Evolutionary conservation across 2,888 invertebrate species (phyloP), one percentile per base, ranked within the genome.

Genomic region (Pristionchus entomophagus): DNA sequence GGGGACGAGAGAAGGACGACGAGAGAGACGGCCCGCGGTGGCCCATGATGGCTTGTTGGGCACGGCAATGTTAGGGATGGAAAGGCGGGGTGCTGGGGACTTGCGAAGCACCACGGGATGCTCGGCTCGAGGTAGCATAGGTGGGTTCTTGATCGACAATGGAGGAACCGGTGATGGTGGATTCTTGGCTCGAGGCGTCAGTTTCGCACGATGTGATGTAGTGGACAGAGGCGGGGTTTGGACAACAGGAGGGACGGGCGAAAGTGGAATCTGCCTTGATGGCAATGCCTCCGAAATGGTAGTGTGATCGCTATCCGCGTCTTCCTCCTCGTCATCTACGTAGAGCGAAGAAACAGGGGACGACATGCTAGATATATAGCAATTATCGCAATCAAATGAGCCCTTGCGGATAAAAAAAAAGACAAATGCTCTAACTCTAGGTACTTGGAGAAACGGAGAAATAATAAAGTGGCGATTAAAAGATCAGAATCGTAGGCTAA

Each of bases 221-320:
- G n/a, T n/a, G n/a, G n/a, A n/a, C 45, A 26, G 17, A 5, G 45
- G 29, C 45, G 17, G 17, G 4, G 14, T 78, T 12, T 26, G 49
- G 45, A 56, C 56, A 6, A 81, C 32, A 17, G 81, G 56, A n/a
- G n/a, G n/a, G n/a, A n/a, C n/a, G n/a, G n/a, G n/a, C n/a, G n/a
- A n/a, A n/a, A n/a, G n/a, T n/a, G n/a, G n/a, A n/a, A n/a, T n/a
- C n/a, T n/a, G n/a, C n/a, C n/a, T n/a, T n/a, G n/a, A n/a, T n/a
- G n/a, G n/a, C 32, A 53, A 26, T 10, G 81, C 53, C 26, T 81
- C 81, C 0, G 81, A 81, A 12, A 81, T 56, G 35, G 81, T 81
- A n/a, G 81, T 81, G 41, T 81, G 81, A 35, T 56, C 81, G 32
- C 69, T 69, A 35, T 81, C 81, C 19, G 1, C 45, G 35, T 81